Evolutionary conservation across 1,140 invertebrate genomes (phyloP).

Genomic region (Spodoptera litura): DNA sequence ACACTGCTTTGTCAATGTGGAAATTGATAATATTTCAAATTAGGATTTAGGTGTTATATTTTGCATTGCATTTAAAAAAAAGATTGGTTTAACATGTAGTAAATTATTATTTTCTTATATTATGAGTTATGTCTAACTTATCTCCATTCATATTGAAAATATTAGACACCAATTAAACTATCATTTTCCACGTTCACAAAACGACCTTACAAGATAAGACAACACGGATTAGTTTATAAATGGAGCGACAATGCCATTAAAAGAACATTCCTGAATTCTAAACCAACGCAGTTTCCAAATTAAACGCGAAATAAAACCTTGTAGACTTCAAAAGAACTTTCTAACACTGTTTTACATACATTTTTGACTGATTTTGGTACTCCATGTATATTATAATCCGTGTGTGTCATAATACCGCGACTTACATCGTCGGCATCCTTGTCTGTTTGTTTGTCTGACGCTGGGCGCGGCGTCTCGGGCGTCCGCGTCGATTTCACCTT

Average conservation of each 20-base stretch:
- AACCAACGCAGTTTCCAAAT: no score
- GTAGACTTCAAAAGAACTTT: no score
- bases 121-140: no score
- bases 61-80: no score
- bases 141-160: not conserved
- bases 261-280: no score
- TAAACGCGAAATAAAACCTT: no score
- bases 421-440: conserved; percentile 72
- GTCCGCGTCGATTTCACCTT: conserved; percentile 78
- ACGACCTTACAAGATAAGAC: not conserved
- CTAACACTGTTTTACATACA: not conserved
- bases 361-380: not conserved
- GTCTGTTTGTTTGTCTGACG: conserved; percentile 64
- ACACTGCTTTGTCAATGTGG: conserved; percentile 10
- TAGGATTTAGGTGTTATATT: no score
- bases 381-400: not conserved
- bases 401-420: conserved; percentile 31
- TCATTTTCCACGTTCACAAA: conserved; percentile 11
- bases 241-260: not conserved
- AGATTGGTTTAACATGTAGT: no score
- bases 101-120: no score
- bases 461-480: conserved; percentile 78
- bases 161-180: not conserved
- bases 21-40: not conserved
- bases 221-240: conserved; percentile 17